Evolutionary conservation across 2,888 invertebrate genomes (phyloP).

Genomic region (Temnothorax unifasciatus): DNA sequence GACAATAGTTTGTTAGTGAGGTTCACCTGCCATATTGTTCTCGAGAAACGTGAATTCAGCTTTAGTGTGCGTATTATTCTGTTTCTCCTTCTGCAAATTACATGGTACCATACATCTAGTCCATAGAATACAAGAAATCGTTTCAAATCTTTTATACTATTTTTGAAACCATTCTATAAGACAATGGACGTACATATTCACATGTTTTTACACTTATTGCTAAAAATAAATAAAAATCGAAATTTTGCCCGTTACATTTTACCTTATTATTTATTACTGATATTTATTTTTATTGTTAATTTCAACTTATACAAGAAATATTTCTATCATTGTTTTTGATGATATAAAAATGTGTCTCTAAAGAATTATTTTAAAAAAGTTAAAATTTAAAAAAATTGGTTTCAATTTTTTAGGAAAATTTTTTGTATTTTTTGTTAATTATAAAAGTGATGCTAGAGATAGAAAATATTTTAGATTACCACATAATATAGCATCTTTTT

Average conservation of each 20-base stretch:
- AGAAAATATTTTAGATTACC: too few species aligned
- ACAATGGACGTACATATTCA: background rate
- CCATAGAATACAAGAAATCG: slow-evolving; percentile 20
- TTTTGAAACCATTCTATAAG: background rate
- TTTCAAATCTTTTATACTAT: slow-evolving; percentile 32
- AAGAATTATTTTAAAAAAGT: too few species aligned
- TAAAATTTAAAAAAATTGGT: too few species aligned
- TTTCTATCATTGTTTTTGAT: too few species aligned
- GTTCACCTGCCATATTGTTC: slow-evolving; percentile 86
- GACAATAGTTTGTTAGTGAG: slow-evolving; percentile 86
- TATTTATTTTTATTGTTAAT: background rate
- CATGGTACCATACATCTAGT: slow-evolving; percentile 52
- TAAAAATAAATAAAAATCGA: background rate
- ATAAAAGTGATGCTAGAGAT: too few species aligned
- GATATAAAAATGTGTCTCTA: too few species aligned
- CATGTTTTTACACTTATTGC: background rate
- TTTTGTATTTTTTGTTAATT: too few species aligned
- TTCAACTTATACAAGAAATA: background rate
- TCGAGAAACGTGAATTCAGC: slow-evolving; percentile 84
- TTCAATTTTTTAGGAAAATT: too few species aligned
- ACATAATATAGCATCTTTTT: too few species aligned
- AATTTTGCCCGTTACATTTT: background rate
- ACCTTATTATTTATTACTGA: background rate
- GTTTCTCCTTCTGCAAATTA: slow-evolving; percentile 69
- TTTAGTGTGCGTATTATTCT: slow-evolving; percentile 73